Evolutionary conservation across 2,797 vertebrate species (phyloP), one percentile per base, ranked within the genome.

Genomic region (Clarias laeviceps): DNA sequence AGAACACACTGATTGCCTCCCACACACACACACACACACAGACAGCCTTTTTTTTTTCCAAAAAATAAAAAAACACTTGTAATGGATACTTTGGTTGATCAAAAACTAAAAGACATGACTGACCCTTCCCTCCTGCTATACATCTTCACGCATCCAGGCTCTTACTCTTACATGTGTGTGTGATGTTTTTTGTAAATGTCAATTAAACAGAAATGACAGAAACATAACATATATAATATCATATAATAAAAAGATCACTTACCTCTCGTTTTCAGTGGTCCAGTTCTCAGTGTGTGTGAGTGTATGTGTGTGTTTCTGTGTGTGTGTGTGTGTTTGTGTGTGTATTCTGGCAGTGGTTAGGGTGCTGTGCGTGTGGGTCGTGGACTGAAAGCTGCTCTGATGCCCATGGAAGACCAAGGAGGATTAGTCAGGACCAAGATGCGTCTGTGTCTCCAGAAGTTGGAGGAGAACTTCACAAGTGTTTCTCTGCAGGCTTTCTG

Each of bases 331-430:
- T 83, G 72, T 78, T 81, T 64, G 87, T 59, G 82, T 84, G 79
- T 80, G 81, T 88, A 86, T 84, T 88, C 89, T 88, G 69, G 88
- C 32, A 65, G 85, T n/a, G 83, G 80, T 88, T 66, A 85, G 79
- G 84, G 76, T 54, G 82, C 64, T 34, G 50, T 80, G 64, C 29
- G 56, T 37, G 14, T 27, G 40, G 66, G 79, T 84, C 84, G 74
- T 77, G 83, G 78, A 68, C 70, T 77, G 45, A 82, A 29, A 5
- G 61, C 29, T 40, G 68, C 29, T 34, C 74, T 74, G 86, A 88
- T 83, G 89, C 88, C 90, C 90, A 89, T 90, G 86, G 80, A 83
- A 82, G 45, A 86, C n/a, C n/a, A n/a, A 82, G 34, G 76, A 80
- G 84, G 62, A 83, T 57, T 84, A 69, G 32, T 85, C 83, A 73